Conservation (phyloP, 2,888 invertebrate genomes). For the Oxytorus armatus region DNA sequence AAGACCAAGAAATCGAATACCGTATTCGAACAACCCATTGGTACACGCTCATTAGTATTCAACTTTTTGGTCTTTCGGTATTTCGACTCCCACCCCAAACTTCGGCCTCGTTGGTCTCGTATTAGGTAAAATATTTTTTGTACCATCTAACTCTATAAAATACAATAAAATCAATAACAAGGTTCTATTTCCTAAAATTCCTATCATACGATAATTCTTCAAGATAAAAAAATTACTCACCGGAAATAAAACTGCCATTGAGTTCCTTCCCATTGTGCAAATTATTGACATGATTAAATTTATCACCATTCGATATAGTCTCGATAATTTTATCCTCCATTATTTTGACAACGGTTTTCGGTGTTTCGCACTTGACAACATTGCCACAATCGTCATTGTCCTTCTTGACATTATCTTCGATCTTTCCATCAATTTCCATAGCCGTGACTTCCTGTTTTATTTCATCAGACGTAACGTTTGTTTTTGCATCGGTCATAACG, state of each 20-base stretch:
- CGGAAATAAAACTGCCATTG: constrained; percentile 81
- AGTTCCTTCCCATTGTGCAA: constrained; percentile 81
- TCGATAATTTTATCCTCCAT: constrained; percentile 80
- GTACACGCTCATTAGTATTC: no score
- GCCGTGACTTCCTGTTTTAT: constrained; percentile 77
- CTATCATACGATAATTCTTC: constrained; percentile 7
- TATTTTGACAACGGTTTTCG: constrained; percentile 74
- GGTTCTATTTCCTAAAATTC: no score
- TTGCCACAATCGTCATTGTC: constrained; percentile 70
- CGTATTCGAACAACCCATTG: no score
- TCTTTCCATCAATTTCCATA: constrained; percentile 78
- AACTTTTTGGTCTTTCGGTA: no score
- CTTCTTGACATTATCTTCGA: constrained; percentile 75
- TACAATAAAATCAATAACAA: no score
- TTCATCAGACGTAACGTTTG: constrained; percentile 79
- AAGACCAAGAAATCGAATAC: no score
- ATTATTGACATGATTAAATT: constrained; percentile 83
- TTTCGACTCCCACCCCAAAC: no score
- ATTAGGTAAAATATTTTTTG: no score
- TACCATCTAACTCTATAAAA: no score
- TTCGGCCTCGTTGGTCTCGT: no score
- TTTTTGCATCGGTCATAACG: constrained; percentile 76
- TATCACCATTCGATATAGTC: constrained; percentile 83
- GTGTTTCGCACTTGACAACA: constrained; percentile 64
- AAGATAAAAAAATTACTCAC: constrained; percentile 69